phyloP scores from a whole-genome alignment of 2,113 vertebrate species.

The Oncorhynchus mykiss region DNA sequence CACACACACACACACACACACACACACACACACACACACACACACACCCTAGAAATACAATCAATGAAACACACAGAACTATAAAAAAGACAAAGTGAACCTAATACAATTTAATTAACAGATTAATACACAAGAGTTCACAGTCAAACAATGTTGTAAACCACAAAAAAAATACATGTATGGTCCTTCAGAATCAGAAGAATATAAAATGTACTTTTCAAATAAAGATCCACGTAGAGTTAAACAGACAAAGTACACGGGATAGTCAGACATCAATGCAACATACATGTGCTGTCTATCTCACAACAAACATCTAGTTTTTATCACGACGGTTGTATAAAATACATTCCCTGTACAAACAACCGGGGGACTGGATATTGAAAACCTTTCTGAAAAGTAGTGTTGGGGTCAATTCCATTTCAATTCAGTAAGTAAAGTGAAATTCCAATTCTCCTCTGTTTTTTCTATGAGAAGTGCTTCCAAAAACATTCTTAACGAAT shows the following conservation, averaged over 20 bases:
- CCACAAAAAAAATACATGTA: constrained; percentile 38
- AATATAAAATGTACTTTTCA: constrained; percentile 44
- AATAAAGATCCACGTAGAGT: constrained; percentile 20
- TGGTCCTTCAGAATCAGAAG: constrained; percentile 31
- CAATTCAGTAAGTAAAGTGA: too few species aligned
- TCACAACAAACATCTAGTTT: constrained; percentile 40
- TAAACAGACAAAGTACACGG: constrained; percentile 38
- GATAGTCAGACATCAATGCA: constrained; percentile 28
- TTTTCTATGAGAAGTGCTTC: background rate
- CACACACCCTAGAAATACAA: too few species aligned
- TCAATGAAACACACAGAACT: background rate
- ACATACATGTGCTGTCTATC: constrained; percentile 19
- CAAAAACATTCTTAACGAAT: background rate
- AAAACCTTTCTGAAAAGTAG: constrained; percentile 3
- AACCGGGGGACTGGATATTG: constrained; percentile 38
- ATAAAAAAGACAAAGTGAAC: constrained; percentile 6
- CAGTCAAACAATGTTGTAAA: constrained; percentile 31
- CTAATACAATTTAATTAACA: constrained; percentile 53
- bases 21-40: too few species aligned
- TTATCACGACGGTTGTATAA: constrained; percentile 32
- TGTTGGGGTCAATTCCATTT: too few species aligned
- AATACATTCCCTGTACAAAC: constrained; percentile 45
- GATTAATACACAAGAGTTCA: constrained; percentile 30
- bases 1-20: too few species aligned
- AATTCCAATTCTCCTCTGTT: too few species aligned